phyloP scores from a whole-genome alignment of 2,113 vertebrate species.

The Epinephelus cyanopodus region DNA sequence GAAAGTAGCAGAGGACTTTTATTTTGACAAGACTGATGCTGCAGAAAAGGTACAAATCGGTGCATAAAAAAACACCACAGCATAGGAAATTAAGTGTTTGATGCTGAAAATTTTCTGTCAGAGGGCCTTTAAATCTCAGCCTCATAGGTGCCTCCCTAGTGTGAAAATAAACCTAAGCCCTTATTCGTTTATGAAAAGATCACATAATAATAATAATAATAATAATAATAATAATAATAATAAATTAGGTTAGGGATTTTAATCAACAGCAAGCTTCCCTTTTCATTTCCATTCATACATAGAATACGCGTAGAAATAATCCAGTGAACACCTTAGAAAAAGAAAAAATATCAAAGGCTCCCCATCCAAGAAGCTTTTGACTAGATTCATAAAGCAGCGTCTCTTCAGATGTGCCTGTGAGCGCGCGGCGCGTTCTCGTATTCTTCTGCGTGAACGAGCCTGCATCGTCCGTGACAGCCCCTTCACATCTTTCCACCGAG shows the following conservation, averaged over 20 bases:
- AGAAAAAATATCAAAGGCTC: background rate
- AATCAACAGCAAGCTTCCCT: background rate
- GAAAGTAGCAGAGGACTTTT: too few species aligned
- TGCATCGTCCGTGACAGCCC: conserved; percentile 38
- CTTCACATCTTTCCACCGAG: conserved; percentile 14
- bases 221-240: too few species aligned
- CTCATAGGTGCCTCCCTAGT: too few species aligned
- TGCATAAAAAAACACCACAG: too few species aligned
- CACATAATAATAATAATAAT: too few species aligned
- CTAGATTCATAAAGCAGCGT: background rate
- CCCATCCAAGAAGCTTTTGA: background rate
- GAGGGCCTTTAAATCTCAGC: too few species aligned
- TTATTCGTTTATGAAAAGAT: background rate
- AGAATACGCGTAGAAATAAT: background rate
- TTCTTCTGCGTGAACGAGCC: conserved; percentile 53
- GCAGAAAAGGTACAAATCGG: too few species aligned
- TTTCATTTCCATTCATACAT: background rate
- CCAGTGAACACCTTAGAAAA: background rate
- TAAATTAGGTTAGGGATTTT: background rate
- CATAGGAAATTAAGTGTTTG: too few species aligned
- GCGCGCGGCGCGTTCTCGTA: conserved; percentile 62
- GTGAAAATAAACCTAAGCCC: too few species aligned
- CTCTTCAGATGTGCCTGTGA: background rate
- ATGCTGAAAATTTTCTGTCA: too few species aligned
- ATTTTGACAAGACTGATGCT: too few species aligned